These are phyloP conservation scores for Callipepla californica DNA, from an alignment of 2,113 vertebrate genomes.

Conservation along the genomic window DNA sequence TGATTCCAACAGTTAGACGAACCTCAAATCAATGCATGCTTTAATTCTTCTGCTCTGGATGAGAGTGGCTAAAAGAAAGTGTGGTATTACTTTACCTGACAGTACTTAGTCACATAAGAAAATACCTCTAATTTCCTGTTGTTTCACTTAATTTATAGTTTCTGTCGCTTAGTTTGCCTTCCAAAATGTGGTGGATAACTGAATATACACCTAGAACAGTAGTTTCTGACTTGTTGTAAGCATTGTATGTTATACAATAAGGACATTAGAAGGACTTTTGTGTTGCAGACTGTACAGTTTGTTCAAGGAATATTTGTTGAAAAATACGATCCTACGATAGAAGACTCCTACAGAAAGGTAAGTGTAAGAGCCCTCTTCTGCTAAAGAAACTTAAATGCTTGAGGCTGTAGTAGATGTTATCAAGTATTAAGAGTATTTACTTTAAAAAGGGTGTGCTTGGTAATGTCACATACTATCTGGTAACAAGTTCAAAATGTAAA, in stretches of 20 bases:
- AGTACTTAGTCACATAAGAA: background rate
- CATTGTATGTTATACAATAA: background rate
- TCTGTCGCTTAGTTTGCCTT: background rate
- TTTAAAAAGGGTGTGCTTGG: background rate
- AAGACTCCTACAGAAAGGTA: constrained; percentile 90
- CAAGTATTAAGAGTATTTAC: background rate
- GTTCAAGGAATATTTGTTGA: constrained; percentile 92
- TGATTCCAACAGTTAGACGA: background rate
- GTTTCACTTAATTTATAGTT: background rate
- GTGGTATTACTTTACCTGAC: constrained; percentile 6
- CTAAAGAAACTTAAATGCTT: background rate
- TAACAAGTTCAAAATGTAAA: background rate
- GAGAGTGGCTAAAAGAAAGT: background rate
- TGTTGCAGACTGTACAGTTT: constrained; percentile 87
- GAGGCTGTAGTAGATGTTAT: background rate
- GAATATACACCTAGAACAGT: background rate
- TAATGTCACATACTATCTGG: background rate
- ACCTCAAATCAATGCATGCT: background rate
- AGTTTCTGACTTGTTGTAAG: background rate
- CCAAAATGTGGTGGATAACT: background rate
- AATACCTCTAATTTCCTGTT: background rate
- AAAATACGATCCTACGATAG: constrained; percentile 90
- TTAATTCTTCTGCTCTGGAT: background rate
- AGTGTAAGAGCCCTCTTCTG: background rate
- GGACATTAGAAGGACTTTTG: constrained; percentile 14